These are phyloP conservation scores for Poecilia gillii DNA, from an alignment of 2,797 vertebrate species.

Conservation along the genomic window DNA sequence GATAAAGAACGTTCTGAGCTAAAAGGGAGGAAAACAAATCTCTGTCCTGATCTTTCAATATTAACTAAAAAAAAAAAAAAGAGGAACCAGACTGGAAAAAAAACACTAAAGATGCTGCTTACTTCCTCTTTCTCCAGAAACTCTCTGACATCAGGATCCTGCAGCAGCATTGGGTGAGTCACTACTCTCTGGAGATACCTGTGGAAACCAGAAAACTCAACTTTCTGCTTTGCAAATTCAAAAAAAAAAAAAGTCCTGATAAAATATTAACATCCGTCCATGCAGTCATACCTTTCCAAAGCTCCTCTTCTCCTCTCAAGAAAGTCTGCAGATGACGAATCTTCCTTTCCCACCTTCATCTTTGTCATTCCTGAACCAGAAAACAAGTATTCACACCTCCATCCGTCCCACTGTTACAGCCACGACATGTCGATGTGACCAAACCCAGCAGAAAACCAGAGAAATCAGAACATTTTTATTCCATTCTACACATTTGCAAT, in stretches of 20 bases:
- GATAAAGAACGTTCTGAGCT: background rate
- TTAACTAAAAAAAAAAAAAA: background rate
- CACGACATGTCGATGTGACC: background rate
- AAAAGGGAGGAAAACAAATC: background rate
- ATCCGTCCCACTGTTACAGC: background rate
- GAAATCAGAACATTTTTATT: background rate
- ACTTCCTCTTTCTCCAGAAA: conserved; percentile 98
- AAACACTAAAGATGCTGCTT: conserved; percentile 35
- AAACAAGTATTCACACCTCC: background rate
- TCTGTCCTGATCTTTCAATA: background rate
- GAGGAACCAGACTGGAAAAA: background rate
- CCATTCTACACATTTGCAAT: background rate
- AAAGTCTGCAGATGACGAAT: conserved; percentile 95
- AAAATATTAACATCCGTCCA: background rate
- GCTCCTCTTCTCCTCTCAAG: conserved; percentile 91
- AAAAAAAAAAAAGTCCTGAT: too few species aligned
- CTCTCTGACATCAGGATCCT: conserved; percentile 95
- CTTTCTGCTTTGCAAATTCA: background rate
- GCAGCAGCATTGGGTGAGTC: conserved; percentile 91
- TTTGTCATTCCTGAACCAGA: conserved; percentile 94
- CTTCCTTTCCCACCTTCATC: conserved; percentile 98
- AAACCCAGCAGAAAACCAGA: background rate
- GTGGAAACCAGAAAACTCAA: background rate
- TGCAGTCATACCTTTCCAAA: conserved; percentile 75
- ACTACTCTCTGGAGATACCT: conserved; percentile 95